phyloP scores from a whole-genome alignment of 2,113 vertebrate genomes.

The Neolamprologus falcicula region DNA sequence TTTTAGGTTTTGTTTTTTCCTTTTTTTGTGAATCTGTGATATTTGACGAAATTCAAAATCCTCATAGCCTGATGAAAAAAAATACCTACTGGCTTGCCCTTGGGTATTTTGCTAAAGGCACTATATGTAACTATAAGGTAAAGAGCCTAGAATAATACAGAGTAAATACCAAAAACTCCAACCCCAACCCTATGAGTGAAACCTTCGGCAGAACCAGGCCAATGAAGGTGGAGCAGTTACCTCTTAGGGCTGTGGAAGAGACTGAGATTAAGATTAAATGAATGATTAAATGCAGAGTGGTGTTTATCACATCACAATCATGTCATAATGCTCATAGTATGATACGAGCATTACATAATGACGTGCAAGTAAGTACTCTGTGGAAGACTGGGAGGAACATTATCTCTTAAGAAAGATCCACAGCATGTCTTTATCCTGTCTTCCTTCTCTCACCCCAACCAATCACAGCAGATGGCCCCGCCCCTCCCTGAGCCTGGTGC shows the following conservation, averaged over 20 bases:
- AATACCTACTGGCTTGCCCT: background rate
- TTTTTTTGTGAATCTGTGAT: background rate
- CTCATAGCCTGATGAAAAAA: background rate
- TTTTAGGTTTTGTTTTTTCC: background rate
- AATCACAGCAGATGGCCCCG: background rate
- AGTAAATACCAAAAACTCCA: background rate
- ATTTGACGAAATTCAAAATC: background rate
- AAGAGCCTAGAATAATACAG: background rate
- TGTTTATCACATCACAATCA: background rate
- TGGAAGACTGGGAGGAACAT: background rate
- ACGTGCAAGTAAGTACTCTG: background rate
- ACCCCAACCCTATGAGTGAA: background rate
- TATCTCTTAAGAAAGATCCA: background rate
- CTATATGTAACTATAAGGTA: background rate
- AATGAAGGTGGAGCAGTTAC: background rate
- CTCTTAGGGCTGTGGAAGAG: background rate
- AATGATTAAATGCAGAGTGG: background rate
- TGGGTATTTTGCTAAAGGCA: background rate
- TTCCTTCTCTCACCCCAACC: background rate
- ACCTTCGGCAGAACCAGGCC: background rate
- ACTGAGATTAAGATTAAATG: background rate
- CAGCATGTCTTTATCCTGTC: background rate
- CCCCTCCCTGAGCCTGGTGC: background rate
- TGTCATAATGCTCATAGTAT: background rate
- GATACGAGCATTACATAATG: background rate